Evolutionary conservation across 1,140 invertebrate genomes (phyloP).

Genomic region (Ruditapes philippinarum): DNA sequence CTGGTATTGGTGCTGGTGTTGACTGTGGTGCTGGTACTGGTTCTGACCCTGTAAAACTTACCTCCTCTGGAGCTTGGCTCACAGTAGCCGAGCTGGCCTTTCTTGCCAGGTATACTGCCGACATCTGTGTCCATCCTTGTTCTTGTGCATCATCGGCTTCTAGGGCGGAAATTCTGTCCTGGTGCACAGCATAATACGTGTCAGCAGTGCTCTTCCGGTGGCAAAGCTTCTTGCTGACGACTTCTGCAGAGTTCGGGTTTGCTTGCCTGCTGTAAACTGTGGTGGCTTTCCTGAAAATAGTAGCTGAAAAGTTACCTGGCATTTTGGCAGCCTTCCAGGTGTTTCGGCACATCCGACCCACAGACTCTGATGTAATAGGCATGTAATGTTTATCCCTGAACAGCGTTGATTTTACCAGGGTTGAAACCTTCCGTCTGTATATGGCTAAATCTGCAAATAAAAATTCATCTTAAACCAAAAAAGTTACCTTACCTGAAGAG

Average conservation of each 20-base stretch:
- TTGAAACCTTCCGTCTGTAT: background rate
- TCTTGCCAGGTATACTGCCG: background rate
- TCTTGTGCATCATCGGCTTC: too few relatives aligned
- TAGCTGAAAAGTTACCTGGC: background rate
- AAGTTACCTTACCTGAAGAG: background rate
- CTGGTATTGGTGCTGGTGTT: background rate
- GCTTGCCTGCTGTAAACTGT: background rate
- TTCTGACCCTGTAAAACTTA: background rate
- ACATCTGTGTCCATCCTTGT: too few relatives aligned
- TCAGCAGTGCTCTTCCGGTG: background rate
- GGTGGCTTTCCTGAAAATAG: background rate
- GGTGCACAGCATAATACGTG: background rate
- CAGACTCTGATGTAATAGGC: background rate
- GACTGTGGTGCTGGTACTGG: background rate
- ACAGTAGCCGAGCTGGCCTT: background rate
- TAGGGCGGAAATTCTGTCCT: background rate
- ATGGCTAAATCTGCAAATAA: background rate
- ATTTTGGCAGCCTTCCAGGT: background rate
- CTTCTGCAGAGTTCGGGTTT: background rate
- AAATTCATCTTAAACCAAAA: background rate
- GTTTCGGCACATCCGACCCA: too few relatives aligned
- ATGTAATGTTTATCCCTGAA: background rate
- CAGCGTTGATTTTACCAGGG: background rate
- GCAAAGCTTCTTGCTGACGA: background rate
- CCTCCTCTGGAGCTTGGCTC: background rate